Evolutionary conservation across 2,113 vertebrate species (phyloP), one percentile per base, ranked within the genome.

Genomic region (Onychorhynchus coronatus): DNA sequence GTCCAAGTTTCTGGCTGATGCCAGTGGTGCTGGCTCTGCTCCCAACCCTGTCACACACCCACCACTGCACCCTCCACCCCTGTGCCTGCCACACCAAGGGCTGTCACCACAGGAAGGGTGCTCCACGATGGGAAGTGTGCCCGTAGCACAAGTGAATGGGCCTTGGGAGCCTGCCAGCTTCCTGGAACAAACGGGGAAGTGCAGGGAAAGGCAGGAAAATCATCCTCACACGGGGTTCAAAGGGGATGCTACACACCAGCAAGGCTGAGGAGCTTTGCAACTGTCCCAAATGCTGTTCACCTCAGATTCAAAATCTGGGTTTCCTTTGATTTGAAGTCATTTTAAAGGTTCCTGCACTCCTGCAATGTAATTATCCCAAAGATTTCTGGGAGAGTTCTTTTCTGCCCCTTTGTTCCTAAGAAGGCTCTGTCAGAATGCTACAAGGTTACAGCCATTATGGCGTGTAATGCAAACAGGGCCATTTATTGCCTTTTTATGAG

Each of bases 401-500:
- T 53, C 44, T 66, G 47, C 46, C 4, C 65, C 92, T 97, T 94
- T 79, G 87, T 89, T 95, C 94, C 93, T 73, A 42, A 85, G 86
- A 96, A 96, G 42, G 70, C 93, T 95, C 94, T 96, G 93, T 83
- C 91, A 94, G 97, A 97, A 94, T 6, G 74, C 97, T 94, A 47
- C 90, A 61, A 67, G 96, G 96, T 94, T 95, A 55, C 87, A 96
- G 93, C 93, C 95, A 90, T 97, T 93, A 96, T 12, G 95, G 93
- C 17, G 10, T 28, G 58, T 37, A 95, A 94, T 33, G 20, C 97
- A 95, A 77, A 73, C 94, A 63, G 97, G 96, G 94, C 95, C 76
- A 70, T 94, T 97, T 96, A 96, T 88, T 96, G 95, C 92, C 63
- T 97, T 97, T 98, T 97, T 96, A 97, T 95, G 97, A 98, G 97